phyloP scores from a whole-genome alignment of 2,888 invertebrate species.

The Eupithecia pulchellata region DNA sequence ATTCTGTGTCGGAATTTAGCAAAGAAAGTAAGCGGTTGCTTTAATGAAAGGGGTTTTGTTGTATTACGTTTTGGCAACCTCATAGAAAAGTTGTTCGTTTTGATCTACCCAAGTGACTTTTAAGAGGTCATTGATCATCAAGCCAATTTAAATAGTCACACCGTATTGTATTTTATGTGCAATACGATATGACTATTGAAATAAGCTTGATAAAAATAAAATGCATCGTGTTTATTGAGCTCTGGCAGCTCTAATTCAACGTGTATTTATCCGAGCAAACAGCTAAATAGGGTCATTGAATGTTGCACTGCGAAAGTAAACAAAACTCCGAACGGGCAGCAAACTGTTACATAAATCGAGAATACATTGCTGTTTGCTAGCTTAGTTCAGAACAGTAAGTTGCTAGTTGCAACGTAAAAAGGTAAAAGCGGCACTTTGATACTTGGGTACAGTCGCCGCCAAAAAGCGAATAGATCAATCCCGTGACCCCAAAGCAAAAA shows the following conservation, averaged over 20 bases:
- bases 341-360: conserved; percentile 20
- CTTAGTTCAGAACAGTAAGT: conserved; percentile 14
- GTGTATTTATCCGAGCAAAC: conserved; percentile 6
- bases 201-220: neutral
- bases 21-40: too few relatives aligned
- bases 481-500: too few relatives aligned
- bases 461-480: too few relatives aligned
- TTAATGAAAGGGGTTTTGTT: too few relatives aligned
- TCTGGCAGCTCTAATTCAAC: neutral
- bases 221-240: neutral
- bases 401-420: conserved; percentile 13
- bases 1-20: too few relatives aligned
- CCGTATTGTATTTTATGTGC: too few relatives aligned
- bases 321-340: conserved; percentile 8
- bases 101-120: too few relatives aligned
- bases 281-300: conserved; percentile 14
- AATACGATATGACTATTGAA: neutral
- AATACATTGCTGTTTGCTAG: conserved; percentile 20
- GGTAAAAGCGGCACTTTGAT: conserved; percentile 3
- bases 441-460: neutral
- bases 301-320: conserved; percentile 16
- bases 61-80: too few relatives aligned
- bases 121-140: too few relatives aligned
- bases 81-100: too few relatives aligned
- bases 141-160: too few relatives aligned